These are phyloP conservation scores for Cryptocephalus primarius DNA, from an alignment of 2,888 invertebrate species.

Conservation along the genomic window DNA sequence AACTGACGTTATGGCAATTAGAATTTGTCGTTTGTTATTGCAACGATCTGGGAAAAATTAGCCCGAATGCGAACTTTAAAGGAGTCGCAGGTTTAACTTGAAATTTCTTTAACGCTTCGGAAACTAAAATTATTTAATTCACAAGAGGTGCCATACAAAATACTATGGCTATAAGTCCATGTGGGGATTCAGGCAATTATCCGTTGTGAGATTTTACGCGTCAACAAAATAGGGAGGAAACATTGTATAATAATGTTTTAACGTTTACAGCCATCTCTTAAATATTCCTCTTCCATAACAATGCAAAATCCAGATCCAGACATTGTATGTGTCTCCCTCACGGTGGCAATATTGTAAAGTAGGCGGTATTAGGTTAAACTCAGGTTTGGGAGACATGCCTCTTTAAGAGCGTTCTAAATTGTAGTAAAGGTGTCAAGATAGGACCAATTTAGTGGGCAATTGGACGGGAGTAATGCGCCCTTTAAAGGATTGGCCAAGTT, in stretches of 20 bases:
- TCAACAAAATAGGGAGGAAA: too few relatives aligned
- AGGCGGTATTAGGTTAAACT: conserved; percentile 17
- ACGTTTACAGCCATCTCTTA: too few relatives aligned
- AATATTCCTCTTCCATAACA: not conserved
- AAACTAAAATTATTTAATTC: too few relatives aligned
- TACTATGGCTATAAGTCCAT: too few relatives aligned
- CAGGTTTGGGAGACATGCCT: conserved; percentile 17
- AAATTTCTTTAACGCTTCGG: too few relatives aligned
- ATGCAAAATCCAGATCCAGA: not conserved
- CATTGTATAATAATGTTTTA: too few relatives aligned
- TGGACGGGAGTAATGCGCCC: conserved; percentile 37
- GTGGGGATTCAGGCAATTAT: too few relatives aligned
- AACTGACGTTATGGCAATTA: conserved; percentile 19
- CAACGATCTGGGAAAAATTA: conserved; percentile 11
- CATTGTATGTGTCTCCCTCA: conserved; percentile 5
- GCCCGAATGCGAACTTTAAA: not conserved
- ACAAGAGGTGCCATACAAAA: too few relatives aligned
- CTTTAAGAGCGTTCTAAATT: conserved; percentile 28
- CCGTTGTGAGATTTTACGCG: too few relatives aligned
- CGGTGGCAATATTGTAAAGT: conserved; percentile 15
- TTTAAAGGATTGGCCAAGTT: conserved; percentile 37
- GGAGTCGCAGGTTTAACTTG: too few relatives aligned
- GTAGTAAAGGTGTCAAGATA: conserved; percentile 40
- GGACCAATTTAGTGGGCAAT: conserved; percentile 39
- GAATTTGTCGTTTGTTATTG: conserved; percentile 13